Conservation (phyloP, 1,140 invertebrate genomes). For the Popillia japonica region DNA sequence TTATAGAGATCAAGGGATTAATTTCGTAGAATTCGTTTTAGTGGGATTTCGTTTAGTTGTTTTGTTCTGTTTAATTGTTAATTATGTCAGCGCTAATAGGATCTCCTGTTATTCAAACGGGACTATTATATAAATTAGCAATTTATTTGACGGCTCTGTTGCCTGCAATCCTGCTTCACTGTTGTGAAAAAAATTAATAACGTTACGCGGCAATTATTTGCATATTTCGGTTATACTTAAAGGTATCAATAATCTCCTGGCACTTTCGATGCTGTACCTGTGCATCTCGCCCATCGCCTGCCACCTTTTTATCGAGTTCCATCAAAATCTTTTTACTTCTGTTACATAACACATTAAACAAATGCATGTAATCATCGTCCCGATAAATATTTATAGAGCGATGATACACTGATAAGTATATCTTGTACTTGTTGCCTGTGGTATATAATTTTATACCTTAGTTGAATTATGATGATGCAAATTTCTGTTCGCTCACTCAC, state of each 20-base stretch:
- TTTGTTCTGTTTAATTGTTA: neutral
- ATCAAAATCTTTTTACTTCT: slow-evolving; percentile 34
- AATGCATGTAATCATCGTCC: slow-evolving; percentile 29
- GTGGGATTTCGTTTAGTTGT: neutral
- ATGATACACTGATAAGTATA: slow-evolving; percentile 35
- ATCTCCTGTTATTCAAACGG: too few species aligned
- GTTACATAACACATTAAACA: slow-evolving; percentile 35
- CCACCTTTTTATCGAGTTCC: slow-evolving; percentile 19
- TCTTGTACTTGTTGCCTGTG: slow-evolving; percentile 10
- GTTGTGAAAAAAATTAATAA: too few species aligned
- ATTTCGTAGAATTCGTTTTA: neutral
- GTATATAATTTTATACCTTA: slow-evolving; percentile 22
- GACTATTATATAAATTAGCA: too few species aligned
- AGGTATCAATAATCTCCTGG: neutral
- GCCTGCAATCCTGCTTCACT: too few species aligned
- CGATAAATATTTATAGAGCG: slow-evolving; percentile 35
- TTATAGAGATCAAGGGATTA: neutral
- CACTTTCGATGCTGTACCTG: neutral
- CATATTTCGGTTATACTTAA: slow-evolving; percentile 12
- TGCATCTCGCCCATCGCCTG: neutral
- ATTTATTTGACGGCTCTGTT: too few species aligned
- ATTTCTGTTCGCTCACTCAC: slow-evolving; percentile 13
- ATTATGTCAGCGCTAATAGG: too few species aligned
- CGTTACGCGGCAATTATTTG: neutral
- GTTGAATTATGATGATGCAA: slow-evolving; percentile 35